Percentiles rank a stretch among this genome's conserved stretches.
phyloP scores from a whole-genome alignment of 2,797 vertebrate species.

The Crenichthys baileyi region DNA sequence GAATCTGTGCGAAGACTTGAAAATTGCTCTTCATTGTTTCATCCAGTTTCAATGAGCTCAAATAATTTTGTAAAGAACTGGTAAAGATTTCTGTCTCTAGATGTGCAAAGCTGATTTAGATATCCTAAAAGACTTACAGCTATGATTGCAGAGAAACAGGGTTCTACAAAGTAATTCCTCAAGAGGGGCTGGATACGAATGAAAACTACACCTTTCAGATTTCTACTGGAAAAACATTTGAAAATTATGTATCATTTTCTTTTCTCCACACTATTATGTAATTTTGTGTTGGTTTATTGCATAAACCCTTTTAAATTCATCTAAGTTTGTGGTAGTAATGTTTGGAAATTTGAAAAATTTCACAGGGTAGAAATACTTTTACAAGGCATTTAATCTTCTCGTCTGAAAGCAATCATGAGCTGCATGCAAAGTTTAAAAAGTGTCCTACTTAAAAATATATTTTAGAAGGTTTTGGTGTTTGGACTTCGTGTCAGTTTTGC shows the following conservation, averaged over 20 bases:
- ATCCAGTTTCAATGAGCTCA: background rate
- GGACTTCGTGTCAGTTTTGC: slow-evolving; percentile 38
- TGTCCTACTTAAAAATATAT: background rate
- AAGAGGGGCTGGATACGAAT: background rate
- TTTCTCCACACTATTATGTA: background rate
- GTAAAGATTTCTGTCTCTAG: background rate
- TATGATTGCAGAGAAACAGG: background rate
- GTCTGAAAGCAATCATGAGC: background rate
- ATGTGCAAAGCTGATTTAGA: background rate
- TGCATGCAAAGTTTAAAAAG: background rate
- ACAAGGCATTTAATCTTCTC: background rate
- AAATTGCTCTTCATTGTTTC: no score
- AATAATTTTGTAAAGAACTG: background rate
- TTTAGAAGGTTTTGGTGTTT: slow-evolving; percentile 35
- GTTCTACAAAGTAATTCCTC: background rate
- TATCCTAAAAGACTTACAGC: background rate
- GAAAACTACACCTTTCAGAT: background rate
- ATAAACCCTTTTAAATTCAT: background rate
- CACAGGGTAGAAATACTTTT: background rate
- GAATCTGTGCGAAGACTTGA: no score
- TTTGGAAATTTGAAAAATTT: no score
- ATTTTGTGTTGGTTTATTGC: background rate
- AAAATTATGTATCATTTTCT: background rate
- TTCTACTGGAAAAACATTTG: no score
- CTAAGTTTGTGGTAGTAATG: no score